These are phyloP conservation scores for Drosophila diplacantha DNA, from an alignment of 2,888 invertebrate species.

Conservation along the genomic window DNA sequence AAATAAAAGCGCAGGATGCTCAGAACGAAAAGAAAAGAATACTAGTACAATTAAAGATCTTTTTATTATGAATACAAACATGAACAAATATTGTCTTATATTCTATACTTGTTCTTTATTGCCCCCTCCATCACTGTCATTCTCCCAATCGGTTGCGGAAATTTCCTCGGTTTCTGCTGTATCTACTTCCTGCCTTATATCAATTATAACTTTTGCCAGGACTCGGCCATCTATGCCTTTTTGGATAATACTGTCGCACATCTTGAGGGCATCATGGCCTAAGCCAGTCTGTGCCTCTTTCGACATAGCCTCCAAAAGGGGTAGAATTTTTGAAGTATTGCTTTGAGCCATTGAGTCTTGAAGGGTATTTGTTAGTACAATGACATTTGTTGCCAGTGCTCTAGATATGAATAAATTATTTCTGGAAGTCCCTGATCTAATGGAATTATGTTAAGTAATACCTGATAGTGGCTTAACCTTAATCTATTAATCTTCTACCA, in stretches of 20 bases:
- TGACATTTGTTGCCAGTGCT: not conserved
- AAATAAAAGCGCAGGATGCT: no score
- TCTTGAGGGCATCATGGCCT: not conserved
- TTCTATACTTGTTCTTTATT: not conserved
- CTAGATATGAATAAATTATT: not conserved
- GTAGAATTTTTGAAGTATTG: not conserved
- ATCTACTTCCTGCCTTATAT: not conserved
- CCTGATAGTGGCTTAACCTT: not conserved
- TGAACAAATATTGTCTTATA: not conserved
- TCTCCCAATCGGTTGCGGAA: not conserved
- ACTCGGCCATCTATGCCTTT: not conserved
- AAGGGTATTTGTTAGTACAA: no score
- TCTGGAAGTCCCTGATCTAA: not conserved
- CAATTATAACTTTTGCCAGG: not conserved
- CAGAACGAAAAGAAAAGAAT: not conserved
- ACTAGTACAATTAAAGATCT: not conserved
- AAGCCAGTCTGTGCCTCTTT: not conserved
- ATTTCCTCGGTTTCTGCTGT: not conserved
- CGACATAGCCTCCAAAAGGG: not conserved
- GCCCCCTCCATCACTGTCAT: not conserved
- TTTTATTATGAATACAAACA: not conserved
- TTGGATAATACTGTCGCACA: slow-evolving; percentile 1
- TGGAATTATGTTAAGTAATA: no score
- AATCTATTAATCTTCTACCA: not conserved
- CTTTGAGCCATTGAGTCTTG: not conserved